These are phyloP conservation scores for Gerris lacustris DNA, from an alignment of 2,888 invertebrate genomes.

Conservation along the genomic window DNA sequence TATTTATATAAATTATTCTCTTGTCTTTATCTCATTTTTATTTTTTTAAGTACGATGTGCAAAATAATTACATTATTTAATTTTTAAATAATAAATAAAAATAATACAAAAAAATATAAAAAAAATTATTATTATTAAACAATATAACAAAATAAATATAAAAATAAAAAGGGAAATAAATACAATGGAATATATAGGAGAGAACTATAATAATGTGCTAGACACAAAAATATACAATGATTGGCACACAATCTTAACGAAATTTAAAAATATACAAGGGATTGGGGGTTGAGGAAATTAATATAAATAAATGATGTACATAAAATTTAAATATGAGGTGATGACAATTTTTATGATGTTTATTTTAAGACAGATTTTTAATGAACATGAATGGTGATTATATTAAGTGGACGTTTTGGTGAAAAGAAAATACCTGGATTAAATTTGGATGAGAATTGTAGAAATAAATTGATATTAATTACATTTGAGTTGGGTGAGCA, in stretches of 20 bases:
- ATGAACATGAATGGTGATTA: too few species aligned
- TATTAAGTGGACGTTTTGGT: too few species aligned
- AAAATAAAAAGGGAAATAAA: neutral
- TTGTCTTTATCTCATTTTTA: too few species aligned
- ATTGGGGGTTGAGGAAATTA: too few species aligned
- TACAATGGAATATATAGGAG: neutral
- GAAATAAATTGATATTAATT: too few species aligned
- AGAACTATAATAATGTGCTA: neutral
- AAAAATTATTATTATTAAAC: neutral
- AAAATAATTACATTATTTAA: neutral
- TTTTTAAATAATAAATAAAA: neutral
- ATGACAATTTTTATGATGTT: too few species aligned
- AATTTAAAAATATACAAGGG: neutral
- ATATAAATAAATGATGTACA: too few species aligned
- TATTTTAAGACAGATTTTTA: too few species aligned
- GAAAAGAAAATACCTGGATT: too few species aligned
- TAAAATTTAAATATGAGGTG: neutral
- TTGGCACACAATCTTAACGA: constrained; percentile 9
- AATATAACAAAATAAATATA: neutral
- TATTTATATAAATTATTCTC: too few species aligned
- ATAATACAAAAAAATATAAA: neutral
- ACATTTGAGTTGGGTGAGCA: too few species aligned
- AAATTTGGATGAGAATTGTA: too few species aligned
- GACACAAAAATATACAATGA: constrained; percentile 5
- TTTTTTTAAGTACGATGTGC: neutral